Evolutionary conservation across 2,113 vertebrate genomes (phyloP), one percentile per base, ranked within the genome.

Genomic region (Girardinichthys multiradiatus): DNA sequence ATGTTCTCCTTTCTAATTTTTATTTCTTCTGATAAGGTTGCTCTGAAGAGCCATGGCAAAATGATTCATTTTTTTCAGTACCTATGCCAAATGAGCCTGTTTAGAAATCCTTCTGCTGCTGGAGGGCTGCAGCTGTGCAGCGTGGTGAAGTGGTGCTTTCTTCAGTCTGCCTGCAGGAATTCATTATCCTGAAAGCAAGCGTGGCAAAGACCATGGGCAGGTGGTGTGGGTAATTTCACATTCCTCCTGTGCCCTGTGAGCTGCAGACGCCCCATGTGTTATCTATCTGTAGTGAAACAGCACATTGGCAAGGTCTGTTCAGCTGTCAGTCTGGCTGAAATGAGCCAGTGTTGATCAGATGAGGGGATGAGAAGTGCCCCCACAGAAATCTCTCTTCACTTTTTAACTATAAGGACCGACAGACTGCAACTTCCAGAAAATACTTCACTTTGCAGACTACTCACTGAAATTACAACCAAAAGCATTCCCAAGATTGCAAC

Each of bases 151-250:
- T 83, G 80, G 68, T 0, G 35, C 77, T 84, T 78, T 37, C 57
- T 57, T 76, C 85, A 80, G 63, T 45, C 81, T 67, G 87, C 83
- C 83, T 88, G 83, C 86, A 90, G 82, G 79, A 89, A 89, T 91
- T 92, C 84, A 92, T 92, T 91, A 91, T 78, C 78, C 83, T 86
- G 83, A 92, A 92, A 91, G 91, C 87, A 76, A 90, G 85, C 71
- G 57, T 89, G 86, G 86, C 83, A 88, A 87, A 88, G 74, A 85
- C 82, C 82, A 82, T 42, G 80, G 83, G 64, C 87, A 91, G 89
- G 89, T 90, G 88, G 88, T 79, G 42, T 27, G 71, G 80, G 67
- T 86, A 79, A 90, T 91, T 90, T 90, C 80, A 85, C 82, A 85
- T 90, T 82, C 72, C 86, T 87, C 87, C 80, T 77, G 86, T 86